Percentiles rank a stretch among this genome's conserved stretches.
phyloP scores from a whole-genome alignment of 2,888 invertebrate genomes.

The Hyposoter didymator region DNA sequence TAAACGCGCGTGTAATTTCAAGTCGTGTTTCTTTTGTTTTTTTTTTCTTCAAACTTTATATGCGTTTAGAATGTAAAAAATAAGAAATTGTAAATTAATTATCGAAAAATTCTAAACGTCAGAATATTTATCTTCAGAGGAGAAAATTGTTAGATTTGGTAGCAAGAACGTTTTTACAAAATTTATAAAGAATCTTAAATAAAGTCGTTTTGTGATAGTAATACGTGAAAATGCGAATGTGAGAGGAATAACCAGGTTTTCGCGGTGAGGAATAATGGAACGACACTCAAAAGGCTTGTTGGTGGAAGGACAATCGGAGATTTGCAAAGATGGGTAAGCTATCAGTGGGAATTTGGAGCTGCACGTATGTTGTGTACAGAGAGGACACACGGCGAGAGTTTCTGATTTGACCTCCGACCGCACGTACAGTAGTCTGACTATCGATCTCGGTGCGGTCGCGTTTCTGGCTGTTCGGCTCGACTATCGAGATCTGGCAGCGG shows the following conservation, averaged over 20 bases:
- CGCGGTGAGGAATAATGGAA: neutral
- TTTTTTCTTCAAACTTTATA: no score
- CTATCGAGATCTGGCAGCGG: slow-evolving; percentile 63
- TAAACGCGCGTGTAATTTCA: no score
- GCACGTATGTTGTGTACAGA: slow-evolving; percentile 26
- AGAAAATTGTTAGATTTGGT: no score
- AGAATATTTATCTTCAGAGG: no score
- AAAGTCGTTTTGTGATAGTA: no score
- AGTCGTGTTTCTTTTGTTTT: no score
- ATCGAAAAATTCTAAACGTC: no score
- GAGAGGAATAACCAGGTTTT: neutral
- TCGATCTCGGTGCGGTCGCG: slow-evolving; percentile 64
- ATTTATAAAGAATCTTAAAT: no score
- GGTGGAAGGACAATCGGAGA: slow-evolving; percentile 20
- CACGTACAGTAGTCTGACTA: slow-evolving; percentile 61
- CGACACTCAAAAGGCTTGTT: neutral
- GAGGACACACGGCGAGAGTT: slow-evolving; percentile 5
- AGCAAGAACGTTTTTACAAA: no score
- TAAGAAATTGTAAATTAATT: no score
- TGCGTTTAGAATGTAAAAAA: no score
- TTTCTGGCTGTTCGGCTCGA: slow-evolving; percentile 51
- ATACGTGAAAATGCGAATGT: neutral
- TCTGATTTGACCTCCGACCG: slow-evolving; percentile 61
- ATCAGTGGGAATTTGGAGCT: slow-evolving; percentile 3
- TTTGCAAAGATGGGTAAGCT: slow-evolving; percentile 26